Evolutionary conservation across 2,888 invertebrate species (phyloP), one percentile per base, ranked within the genome.

Genomic region (Sinohyriopsis cumingii): DNA sequence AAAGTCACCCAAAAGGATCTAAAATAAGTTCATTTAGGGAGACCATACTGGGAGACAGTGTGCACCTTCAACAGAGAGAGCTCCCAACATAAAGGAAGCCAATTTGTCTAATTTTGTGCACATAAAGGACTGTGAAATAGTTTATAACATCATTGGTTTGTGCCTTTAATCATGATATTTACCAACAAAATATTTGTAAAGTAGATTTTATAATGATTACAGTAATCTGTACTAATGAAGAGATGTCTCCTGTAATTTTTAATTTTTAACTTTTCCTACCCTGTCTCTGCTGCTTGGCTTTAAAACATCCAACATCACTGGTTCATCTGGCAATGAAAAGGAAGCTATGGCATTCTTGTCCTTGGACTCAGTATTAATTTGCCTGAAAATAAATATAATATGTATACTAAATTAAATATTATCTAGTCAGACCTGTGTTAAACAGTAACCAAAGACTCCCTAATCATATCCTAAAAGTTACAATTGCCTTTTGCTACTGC

Each of bases 311-410:
- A 88, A 66, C 24, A 79, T 76, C 7, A 84, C 76, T 20, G 88
- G 87, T 69, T 87, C 87, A 63, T 88, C 87, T 24, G 88, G 83
- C 63, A 88, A 71, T 19, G 87, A 82, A 75, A 88, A 88, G 4
- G 88, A 83, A 6, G 86, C 84, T 59, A 88, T 65, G 12, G 87
- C 84, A 76, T 80, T 83, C 59, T 84, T 87, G 45, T 84, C 83
- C 66, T 73, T 71, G 5, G 76, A 78, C 24, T 71, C 72, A 7
- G 79, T 80, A 65, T 84, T 71, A 61, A 85, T 79, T 65, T 83
- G 79, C 85, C 86, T 86, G 72, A 22, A 73, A 72, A 20, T n/a
- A 63, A 61, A 54, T 45, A 33, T 33, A 25, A 25, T 25, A 33
- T 45, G 45, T 15, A 53, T 45, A 45, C 45, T 15, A 45, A 45